Conservation (phyloP, 1,140 invertebrate species). For the Adoxophyes honmai region DNA sequence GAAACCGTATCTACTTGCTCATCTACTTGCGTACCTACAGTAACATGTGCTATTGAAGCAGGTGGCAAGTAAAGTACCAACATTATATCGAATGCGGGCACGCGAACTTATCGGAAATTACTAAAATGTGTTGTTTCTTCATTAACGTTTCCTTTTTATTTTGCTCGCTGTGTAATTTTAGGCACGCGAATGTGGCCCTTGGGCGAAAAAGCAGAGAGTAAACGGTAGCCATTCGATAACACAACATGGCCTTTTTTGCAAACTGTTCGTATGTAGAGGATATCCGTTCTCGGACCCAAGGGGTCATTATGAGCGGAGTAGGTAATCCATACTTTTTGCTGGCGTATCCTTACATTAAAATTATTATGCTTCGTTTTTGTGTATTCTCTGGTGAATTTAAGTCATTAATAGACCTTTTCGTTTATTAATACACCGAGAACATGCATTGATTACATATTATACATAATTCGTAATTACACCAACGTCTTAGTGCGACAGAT, state of each 20-base stretch:
- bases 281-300: slow-evolving; percentile 61
- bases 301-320: slow-evolving; percentile 53
- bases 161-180: slow-evolving; percentile 48
- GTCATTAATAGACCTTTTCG: too few species aligned
- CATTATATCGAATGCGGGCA: not conserved
- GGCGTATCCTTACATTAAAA: slow-evolving; percentile 5
- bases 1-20: not conserved
- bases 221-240: slow-evolving; percentile 54
- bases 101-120: slow-evolving; percentile 5
- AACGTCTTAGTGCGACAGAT: too few species aligned
- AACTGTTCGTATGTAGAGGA: slow-evolving; percentile 64
- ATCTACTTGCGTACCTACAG: not conserved
- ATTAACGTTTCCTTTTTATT: slow-evolving; percentile 14
- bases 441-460: too few species aligned
- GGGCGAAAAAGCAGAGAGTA: slow-evolving; percentile 33
- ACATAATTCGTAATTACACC: too few species aligned
- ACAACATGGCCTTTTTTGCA: slow-evolving; percentile 48
- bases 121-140: slow-evolving; percentile 13
- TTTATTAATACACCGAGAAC: too few species aligned
- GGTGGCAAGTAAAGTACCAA: too few species aligned
- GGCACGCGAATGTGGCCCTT: slow-evolving; percentile 52
- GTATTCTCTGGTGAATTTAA: too few species aligned
- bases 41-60: too few species aligned
- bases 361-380: not conserved
- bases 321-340: slow-evolving; percentile 47